Conservation (phyloP, 2,888 invertebrate species). For the Thera obeliscata region DNA sequence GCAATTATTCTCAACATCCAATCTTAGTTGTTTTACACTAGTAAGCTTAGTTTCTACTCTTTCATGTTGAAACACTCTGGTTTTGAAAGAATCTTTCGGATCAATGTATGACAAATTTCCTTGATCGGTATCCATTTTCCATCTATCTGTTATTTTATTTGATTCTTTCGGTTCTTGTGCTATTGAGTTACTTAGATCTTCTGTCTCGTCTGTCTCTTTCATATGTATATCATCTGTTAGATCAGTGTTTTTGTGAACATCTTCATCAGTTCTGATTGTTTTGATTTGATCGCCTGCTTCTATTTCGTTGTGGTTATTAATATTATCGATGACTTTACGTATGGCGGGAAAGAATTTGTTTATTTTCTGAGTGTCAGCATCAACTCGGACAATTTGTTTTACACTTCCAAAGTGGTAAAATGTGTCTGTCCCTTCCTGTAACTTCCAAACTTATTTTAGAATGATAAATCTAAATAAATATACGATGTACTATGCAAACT, state of each 20-base stretch:
- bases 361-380: conserved; percentile 92
- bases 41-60: conserved; percentile 89
- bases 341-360: conserved; percentile 89
- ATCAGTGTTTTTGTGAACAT: conserved; percentile 7
- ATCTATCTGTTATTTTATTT: conserved; percentile 59
- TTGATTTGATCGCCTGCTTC: conserved; percentile 1
- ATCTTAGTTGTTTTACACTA: conserved; percentile 89
- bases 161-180: conserved; percentile 60
- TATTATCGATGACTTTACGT: conserved; percentile 10
- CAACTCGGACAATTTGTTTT: conserved; percentile 94
- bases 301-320: conserved; percentile 8
- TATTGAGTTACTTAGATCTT: conserved; percentile 59
- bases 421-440: too few relatives aligned
- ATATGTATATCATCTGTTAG: conserved; percentile 33
- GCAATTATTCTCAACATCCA: conserved; percentile 88
- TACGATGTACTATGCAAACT: too few relatives aligned
- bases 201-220: conserved; percentile 37
- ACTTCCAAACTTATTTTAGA: too few relatives aligned
- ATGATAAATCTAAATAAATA: too few relatives aligned
- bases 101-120: conserved; percentile 69
- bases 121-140: conserved; percentile 61
- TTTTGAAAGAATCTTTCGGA: conserved; percentile 82
- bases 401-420: too few relatives aligned
- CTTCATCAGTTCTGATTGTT: conserved; percentile 8
- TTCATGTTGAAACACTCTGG: conserved; percentile 78